Base-by-base conservation (phyloP, 2,888 invertebrate species). In the Sisyra nigra region DNA sequence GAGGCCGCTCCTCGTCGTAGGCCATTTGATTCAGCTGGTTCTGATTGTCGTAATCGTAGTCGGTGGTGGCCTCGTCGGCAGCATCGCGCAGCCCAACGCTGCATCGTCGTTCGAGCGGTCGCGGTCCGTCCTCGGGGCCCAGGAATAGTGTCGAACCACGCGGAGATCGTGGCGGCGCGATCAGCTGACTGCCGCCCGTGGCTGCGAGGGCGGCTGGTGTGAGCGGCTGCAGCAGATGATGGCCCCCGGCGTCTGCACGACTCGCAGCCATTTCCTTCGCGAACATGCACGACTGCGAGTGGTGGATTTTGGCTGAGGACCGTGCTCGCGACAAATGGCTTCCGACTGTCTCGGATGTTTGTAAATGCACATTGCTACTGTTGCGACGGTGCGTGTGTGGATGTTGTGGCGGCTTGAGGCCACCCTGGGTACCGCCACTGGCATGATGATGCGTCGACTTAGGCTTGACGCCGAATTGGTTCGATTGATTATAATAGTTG, bases 371-470 rank as follows among this genome's bases (percentile, higher is more conserved):
- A 17, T 32, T 43, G 29, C 37, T 37, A 31, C 43, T 43, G 37
- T 43, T 43, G 44, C 46, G 39, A 49, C 53, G 19, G 52, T 52
- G 57, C 6, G 58, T 53, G 11, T 61, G 62, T 47, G 60, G 65
- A 9, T 13, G 13, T 54, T 61, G 67, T 47, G 64, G 70, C 53
- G 65, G 71, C 56, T 57, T 65, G 57, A 67, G 70, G 48, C 11
- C 33, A 8, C 33, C 33, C 33, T n/a, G 14, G 68, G 65, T 49
- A 69, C 64, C 58, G 69, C 75, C 69, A 66, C 70, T 61, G 70
- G 69, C 62, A 66, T 69, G 63, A 61, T 65, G 52, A 68, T 69
- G 51, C 54, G 57, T 46, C 53, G 58, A 45, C 55, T 56, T 56
- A 67, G 54, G 46, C 45, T 50, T 46, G 44, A 51, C 49, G 36